These are phyloP conservation scores for Teleiodes luculella DNA, from an alignment of 2,888 invertebrate species.

Conservation along the genomic window DNA sequence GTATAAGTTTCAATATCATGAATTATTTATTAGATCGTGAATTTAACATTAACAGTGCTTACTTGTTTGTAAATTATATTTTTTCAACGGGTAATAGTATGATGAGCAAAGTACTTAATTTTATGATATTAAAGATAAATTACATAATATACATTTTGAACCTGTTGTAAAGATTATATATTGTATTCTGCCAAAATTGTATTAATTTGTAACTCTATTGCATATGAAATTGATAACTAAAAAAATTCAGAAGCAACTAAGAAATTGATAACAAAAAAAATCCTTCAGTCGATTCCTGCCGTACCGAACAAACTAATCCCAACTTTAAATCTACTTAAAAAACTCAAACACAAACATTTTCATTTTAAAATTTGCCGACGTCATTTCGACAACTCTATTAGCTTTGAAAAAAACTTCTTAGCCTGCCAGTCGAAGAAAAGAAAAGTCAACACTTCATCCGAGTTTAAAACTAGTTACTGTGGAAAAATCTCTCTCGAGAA, in stretches of 20 bases:
- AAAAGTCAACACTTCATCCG: slow-evolving; percentile 16
- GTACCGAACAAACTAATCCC: background rate
- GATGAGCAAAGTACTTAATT: too few species aligned
- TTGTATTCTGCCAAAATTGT: too few species aligned
- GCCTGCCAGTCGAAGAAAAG: background rate
- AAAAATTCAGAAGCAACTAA: too few species aligned
- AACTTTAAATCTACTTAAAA: background rate
- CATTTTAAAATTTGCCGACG: slow-evolving; percentile 1
- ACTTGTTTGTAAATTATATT: background rate
- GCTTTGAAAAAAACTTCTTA: background rate
- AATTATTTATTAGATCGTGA: too few species aligned
- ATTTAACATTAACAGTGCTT: too few species aligned
- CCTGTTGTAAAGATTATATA: too few species aligned
- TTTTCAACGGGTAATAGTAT: too few species aligned
- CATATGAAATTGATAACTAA: too few species aligned
- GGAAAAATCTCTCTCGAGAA: slow-evolving; percentile 10
- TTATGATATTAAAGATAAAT: too few species aligned
- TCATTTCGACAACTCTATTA: background rate
- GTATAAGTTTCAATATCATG: background rate
- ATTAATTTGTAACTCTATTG: too few species aligned
- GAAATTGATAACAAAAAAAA: background rate
- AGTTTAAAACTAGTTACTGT: slow-evolving; percentile 20
- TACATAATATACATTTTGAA: too few species aligned
- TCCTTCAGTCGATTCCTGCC: background rate
- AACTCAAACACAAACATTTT: background rate